Conservation (phyloP, 1,140 invertebrate species). For the Pseudobourletiella spinata region DNA sequence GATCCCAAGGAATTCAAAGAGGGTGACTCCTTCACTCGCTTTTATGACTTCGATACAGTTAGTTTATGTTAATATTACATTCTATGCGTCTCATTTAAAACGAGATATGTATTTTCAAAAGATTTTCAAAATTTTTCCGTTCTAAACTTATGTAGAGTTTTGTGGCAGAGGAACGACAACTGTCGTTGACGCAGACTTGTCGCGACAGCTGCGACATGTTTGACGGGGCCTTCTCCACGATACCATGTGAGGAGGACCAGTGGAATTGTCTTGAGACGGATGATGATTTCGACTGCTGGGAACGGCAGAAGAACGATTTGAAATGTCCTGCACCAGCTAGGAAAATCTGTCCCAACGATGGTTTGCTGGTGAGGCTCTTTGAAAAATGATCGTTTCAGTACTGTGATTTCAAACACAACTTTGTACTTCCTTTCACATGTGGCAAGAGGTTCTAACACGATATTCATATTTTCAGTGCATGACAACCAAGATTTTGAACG, state of each 20-base stretch:
- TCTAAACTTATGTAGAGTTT: constrained; percentile 3
- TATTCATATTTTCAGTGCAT: constrained; percentile 12
- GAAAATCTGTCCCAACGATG: constrained; percentile 11
- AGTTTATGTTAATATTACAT: no score
- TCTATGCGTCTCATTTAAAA: no score
- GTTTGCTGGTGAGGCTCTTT: neutral
- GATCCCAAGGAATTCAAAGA: constrained; percentile 13
- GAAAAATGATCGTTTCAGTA: no score
- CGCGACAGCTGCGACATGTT: constrained; percentile 20
- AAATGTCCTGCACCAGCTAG: constrained; percentile 1
- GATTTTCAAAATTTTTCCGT: constrained; percentile 1
- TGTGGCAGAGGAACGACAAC: constrained; percentile 8
- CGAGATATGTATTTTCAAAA: no score
- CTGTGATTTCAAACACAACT: no score
- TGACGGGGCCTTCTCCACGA: constrained; percentile 14
- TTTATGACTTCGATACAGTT: constrained; percentile 22
- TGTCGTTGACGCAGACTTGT: constrained; percentile 18
- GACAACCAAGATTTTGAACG: constrained; percentile 6
- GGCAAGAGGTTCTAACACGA: neutral
- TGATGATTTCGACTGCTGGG: constrained; percentile 16
- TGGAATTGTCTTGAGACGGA: constrained; percentile 17
- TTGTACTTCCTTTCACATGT: no score
- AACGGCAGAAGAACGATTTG: neutral
- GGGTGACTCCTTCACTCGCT: neutral
- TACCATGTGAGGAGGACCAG: constrained; percentile 9